Conservation (phyloP, 2,113 vertebrate genomes). For the Passer domesticus region DNA sequence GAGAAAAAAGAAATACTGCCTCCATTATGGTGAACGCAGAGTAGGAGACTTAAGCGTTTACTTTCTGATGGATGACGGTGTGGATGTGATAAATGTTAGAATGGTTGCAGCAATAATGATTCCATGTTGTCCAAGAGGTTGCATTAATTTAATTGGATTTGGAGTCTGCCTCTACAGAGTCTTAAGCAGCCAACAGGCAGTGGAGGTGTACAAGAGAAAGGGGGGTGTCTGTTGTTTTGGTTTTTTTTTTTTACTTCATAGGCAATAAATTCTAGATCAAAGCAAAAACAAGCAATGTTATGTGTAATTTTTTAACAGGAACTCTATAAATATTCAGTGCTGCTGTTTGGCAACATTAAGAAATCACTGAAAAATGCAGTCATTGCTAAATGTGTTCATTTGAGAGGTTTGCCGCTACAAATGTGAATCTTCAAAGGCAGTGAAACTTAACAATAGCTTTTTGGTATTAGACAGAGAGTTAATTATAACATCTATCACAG, state of each 20-base stretch:
- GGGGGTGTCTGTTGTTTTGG: neutral
- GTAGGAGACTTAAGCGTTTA: neutral
- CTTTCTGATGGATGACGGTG: constrained; percentile 20
- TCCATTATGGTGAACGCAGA: neutral
- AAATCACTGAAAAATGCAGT: constrained; percentile 45
- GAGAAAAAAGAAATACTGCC: neutral
- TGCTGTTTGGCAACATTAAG: constrained; percentile 25
- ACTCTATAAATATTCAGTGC: constrained; percentile 27
- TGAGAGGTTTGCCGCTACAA: constrained; percentile 41
- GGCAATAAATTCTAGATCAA: constrained; percentile 51
- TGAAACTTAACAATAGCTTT: constrained; percentile 20
- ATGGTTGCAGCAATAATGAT: constrained; percentile 5
- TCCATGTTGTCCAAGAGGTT: constrained; percentile 29
- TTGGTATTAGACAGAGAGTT: constrained; percentile 18
- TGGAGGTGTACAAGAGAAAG: neutral
- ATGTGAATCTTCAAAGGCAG: constrained; percentile 42
- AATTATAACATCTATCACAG: constrained; percentile 19
- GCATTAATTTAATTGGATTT: constrained; percentile 65
- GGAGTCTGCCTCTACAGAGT: neutral
- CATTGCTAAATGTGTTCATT: constrained; percentile 46
- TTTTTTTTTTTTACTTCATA: neutral
- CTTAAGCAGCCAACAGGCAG: neutral
- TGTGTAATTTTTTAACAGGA: constrained; percentile 60
- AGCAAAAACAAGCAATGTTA: constrained; percentile 24
- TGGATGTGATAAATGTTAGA: constrained; percentile 32